Evolutionary conservation across 2,888 invertebrate genomes (phyloP).

Genomic region (Limenitis camilla): DNA sequence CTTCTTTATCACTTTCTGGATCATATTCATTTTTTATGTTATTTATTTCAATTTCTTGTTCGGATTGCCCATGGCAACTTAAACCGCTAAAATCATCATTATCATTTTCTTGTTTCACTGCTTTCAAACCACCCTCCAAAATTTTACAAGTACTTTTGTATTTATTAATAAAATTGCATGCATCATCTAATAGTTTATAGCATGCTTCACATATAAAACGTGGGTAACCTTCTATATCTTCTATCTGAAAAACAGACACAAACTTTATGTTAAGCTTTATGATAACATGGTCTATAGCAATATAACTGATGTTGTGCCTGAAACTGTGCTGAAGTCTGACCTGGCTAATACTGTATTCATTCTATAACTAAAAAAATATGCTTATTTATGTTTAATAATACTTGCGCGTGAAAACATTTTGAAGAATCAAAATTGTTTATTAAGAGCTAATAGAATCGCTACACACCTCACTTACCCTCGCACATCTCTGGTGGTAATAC

Average conservation of each 20-base stretch:
- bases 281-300: neutral
- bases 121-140: slow-evolving; percentile 38
- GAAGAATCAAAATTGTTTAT: no score
- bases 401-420: no score
- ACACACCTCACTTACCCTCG: no score
- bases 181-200: slow-evolving; percentile 40
- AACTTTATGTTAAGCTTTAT: neutral
- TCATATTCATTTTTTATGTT: slow-evolving; percentile 36
- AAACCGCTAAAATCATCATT: slow-evolving; percentile 23
- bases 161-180: slow-evolving; percentile 47
- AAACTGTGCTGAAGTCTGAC: slow-evolving; percentile 2
- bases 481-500: no score
- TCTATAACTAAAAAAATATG: no score
- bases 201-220: slow-evolving; percentile 50
- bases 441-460: no score
- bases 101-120: slow-evolving; percentile 42
- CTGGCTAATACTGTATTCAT: neutral
- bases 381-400: no score
- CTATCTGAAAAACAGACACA: slow-evolving; percentile 41
- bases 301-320: neutral
- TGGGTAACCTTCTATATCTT: slow-evolving; percentile 56
- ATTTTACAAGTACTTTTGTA: slow-evolving; percentile 45
- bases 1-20: slow-evolving; percentile 23
- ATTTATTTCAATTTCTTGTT: slow-evolving; percentile 33
- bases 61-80: slow-evolving; percentile 23